These are phyloP conservation scores for Erinaceus europaeus DNA, from an alignment of 2,113 vertebrate species.

Conservation along the genomic window DNA sequence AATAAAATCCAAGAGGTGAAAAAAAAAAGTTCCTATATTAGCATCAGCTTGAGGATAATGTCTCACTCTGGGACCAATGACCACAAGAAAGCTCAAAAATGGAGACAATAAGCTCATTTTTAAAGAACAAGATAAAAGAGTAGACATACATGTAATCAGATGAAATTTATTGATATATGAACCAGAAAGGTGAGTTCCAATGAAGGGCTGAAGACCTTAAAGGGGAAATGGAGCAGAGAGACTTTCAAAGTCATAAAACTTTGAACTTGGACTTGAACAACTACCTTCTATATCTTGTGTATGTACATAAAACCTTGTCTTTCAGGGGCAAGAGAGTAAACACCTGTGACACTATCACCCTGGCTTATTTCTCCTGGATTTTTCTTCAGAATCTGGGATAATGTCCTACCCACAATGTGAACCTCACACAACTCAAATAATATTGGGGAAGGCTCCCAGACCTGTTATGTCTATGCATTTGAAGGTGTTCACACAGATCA, in stretches of 20 bases:
- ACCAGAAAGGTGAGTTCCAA: background rate
- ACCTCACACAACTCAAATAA: background rate
- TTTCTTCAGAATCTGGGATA: background rate
- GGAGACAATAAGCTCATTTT: conserved; percentile 6
- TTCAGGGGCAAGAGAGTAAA: background rate
- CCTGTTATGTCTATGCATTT: fast-evolving
- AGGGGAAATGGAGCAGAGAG: background rate
- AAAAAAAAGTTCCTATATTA: conserved; percentile 41
- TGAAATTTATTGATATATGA: conserved; percentile 38
- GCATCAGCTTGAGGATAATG: conserved; percentile 11
- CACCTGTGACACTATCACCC: fast-evolving
- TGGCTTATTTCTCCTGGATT: background rate
- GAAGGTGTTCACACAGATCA: no score
- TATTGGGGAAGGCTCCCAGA: no score
- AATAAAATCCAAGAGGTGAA: conserved; percentile 36
- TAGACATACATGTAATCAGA: conserved; percentile 37
- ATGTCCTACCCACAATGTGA: fast-evolving
- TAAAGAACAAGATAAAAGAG: background rate
- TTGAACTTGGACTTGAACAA: background rate
- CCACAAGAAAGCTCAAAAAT: background rate
- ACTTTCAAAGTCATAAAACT: background rate
- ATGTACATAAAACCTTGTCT: background rate
- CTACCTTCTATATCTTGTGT: background rate
- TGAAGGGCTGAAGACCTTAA: background rate
- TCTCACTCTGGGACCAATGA: conserved; percentile 64